Evolutionary conservation across 2,113 vertebrate species (phyloP).

Genomic region (Carollia perspicillata): DNA sequence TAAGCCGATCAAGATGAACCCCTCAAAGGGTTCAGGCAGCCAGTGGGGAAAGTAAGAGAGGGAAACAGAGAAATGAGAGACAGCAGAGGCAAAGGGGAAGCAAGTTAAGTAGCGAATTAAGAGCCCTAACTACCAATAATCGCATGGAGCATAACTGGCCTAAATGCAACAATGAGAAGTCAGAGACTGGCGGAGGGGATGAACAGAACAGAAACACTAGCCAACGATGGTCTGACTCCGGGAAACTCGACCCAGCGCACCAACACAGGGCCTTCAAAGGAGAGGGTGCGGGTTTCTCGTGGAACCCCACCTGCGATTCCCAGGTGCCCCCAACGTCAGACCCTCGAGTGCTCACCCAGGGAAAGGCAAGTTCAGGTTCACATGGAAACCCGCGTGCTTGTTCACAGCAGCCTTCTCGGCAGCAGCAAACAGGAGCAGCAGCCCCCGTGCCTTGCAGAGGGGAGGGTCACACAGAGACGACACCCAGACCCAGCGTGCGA

Average conservation of each 20-base stretch:
- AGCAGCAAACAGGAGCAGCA: not conserved
- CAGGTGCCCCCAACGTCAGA: fast-evolving
- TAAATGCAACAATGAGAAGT: not conserved
- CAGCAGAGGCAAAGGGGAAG: not conserved
- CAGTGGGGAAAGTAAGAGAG: not conserved
- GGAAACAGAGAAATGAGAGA: not conserved
- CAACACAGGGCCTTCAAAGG: fast-evolving
- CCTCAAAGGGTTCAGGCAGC: not conserved
- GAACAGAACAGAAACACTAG: fast-evolving
- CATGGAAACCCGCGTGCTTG: fast-evolving
- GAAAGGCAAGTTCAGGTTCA: too few relatives aligned
- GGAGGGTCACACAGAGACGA: too few relatives aligned
- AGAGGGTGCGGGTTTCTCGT: not conserved
- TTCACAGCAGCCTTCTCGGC: fast-evolving
- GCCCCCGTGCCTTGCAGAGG: too few relatives aligned
- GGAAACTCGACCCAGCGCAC: too few relatives aligned
- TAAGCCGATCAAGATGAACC: not conserved
- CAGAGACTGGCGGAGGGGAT: not conserved
- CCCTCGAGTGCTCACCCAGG: not conserved
- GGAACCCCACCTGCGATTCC: not conserved
- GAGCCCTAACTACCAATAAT: not conserved
- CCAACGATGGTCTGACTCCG: fast-evolving
- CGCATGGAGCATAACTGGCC: too few relatives aligned
- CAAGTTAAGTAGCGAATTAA: not conserved
- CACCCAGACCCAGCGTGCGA: fast-evolving